Conservation (phyloP, 2,113 vertebrate genomes). For the rat (Rattus norvegicus) region DNA sequence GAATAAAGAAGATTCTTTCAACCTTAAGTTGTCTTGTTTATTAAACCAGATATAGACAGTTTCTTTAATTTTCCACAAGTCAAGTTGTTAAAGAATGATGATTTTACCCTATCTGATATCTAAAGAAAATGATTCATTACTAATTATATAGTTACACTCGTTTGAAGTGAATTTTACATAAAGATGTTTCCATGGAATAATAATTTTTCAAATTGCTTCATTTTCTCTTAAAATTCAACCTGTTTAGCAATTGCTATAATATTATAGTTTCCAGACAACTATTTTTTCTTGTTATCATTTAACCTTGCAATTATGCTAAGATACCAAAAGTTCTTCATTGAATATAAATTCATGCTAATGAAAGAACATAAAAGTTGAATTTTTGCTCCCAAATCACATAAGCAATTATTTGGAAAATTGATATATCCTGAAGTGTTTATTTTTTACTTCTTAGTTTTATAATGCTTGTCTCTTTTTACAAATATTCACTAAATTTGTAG, state of each 20-base stretch:
- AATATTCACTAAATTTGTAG: neutral
- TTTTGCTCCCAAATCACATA: slow-evolving; percentile 45
- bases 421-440: neutral
- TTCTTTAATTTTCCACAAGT: slow-evolving; percentile 53
- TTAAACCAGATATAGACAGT: neutral
- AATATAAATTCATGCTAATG: slow-evolving; percentile 37
- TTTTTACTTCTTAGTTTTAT: neutral
- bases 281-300: slow-evolving; percentile 54
- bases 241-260: slow-evolving; percentile 12
- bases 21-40: neutral
- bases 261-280: slow-evolving; percentile 47
- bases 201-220: slow-evolving; percentile 34
- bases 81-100: neutral
- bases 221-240: slow-evolving; percentile 32
- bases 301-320: slow-evolving; percentile 30
- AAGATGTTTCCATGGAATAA: slow-evolving; percentile 48
- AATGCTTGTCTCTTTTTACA: neutral
- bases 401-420: neutral
- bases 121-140: slow-evolving; percentile 37
- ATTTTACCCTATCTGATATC: slow-evolving; percentile 17
- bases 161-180: slow-evolving; percentile 3
- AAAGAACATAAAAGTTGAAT: slow-evolving; percentile 49
- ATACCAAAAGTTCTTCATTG: neutral
- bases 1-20: neutral
- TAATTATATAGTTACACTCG: slow-evolving; percentile 15